Base-by-base conservation (phyloP, 2,113 vertebrate species). In the Piaya cayana region DNA sequence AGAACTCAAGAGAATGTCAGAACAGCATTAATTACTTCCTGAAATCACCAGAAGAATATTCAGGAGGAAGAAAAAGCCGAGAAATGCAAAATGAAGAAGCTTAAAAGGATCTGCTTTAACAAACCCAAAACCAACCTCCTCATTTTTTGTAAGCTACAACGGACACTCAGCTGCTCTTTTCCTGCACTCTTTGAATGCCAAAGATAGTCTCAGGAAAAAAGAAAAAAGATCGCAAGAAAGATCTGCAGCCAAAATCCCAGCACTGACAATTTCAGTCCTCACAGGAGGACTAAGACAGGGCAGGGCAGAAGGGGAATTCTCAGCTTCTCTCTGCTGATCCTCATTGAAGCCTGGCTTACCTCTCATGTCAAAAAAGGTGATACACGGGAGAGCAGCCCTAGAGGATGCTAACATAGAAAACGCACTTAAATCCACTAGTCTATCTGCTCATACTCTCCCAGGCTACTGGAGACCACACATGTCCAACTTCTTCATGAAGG, bases 21-120 rank as follows among this genome's bases (percentile, higher is more conserved):
- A 96, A 69, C 47, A 86, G 36, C 47, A 85, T 82, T 90, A 90
- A 90, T 81, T 93, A 92, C 42, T 70, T 62, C 76, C 74, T 39
- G 52, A 92, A 88, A 59, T 21, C 50, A 77, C 37, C 29, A 77
- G 47, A 91, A n/a, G 34, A 83, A n/a, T 67, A 88, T 77, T 83
- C 68, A 43, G 63, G 42, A 34, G 39, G 12, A 90, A 77, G 60
- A 93, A 94, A 94, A 88, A 7, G 52, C 13, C 32, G n/a, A 21
- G 21, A 72, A 78, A 82, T 71, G 55, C 74, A 58, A 88, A 74
- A 86, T 80, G 18, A 6, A 79, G 45, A 6, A 70, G 22, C 34
- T 65, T 67, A 70, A 76, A 80, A 85, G 11, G 6, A 86, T 80
- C 29, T 88, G 7, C 37, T 74, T 86, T 50, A 79, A 83, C 21